Conservation (phyloP, 2,888 invertebrate species). For the Drosophila neutralis region DNA sequence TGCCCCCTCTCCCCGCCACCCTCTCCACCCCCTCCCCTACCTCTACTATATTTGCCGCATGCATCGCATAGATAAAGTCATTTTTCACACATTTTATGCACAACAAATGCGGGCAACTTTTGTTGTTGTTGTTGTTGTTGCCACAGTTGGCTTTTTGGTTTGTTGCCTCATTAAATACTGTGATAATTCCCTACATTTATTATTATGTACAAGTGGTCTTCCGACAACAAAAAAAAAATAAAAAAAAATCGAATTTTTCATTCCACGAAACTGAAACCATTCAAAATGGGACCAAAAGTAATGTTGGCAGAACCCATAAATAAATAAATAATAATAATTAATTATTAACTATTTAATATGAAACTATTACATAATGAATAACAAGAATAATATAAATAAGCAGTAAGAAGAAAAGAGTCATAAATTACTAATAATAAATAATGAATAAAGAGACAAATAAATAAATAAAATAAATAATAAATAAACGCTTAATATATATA, state of each 20-base stretch:
- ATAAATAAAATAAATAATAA: not conserved
- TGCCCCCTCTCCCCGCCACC: not conserved
- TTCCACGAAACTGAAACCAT: not conserved
- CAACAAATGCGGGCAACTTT: conserved; percentile 6
- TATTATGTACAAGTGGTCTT: conserved; percentile 76
- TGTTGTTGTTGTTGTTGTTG: conserved; percentile 17
- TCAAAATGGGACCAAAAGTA: not conserved
- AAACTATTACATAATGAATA: too few relatives aligned
- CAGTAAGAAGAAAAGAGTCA: too few relatives aligned
- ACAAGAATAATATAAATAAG: not conserved
- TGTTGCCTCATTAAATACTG: conserved; percentile 77
- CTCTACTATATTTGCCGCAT: conserved; percentile 9
- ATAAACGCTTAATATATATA: not conserved
- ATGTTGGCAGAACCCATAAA: not conserved
- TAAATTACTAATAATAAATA: not conserved
- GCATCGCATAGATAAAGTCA: conserved; percentile 72
- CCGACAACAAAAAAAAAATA: conserved; percentile 37
- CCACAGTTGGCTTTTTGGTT: conserved; percentile 59
- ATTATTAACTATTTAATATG: not conserved
- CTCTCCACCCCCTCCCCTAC: too few relatives aligned
- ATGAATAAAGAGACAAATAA: not conserved
- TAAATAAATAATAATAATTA: not conserved
- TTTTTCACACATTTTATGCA: conserved; percentile 62
- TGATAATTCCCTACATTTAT: conserved; percentile 78
- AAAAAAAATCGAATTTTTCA: not conserved